These are phyloP conservation scores for Charanyca ferruginea DNA, from an alignment of 2,888 invertebrate genomes.

Conservation along the genomic window DNA sequence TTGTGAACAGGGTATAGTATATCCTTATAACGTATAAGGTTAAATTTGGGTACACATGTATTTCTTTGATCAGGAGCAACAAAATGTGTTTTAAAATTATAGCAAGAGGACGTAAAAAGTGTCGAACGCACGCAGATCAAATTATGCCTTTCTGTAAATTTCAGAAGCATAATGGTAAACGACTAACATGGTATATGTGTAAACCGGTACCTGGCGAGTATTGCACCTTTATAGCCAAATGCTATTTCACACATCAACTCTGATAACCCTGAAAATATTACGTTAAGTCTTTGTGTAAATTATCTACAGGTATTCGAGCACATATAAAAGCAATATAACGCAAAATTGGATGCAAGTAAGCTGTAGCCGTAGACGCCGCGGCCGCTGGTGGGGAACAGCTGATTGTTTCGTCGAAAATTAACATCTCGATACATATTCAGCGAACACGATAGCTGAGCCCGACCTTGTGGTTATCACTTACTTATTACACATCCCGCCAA, in stretches of 20 bases:
- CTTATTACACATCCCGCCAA: conserved; percentile 36
- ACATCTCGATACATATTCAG: conserved; percentile 78
- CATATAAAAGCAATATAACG: conserved; percentile 29
- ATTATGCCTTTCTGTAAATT: neutral
- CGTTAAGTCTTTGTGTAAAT: conserved; percentile 4
- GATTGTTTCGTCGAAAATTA: conserved; percentile 62
- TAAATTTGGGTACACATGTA: conserved; percentile 1
- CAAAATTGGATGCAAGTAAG: conserved; percentile 36
- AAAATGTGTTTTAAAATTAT: conserved; percentile 1
- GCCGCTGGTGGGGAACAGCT: neutral
- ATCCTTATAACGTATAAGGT: conserved; percentile 1
- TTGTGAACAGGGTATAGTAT: no score
- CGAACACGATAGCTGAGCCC: conserved; percentile 68
- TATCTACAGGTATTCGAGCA: neutral
- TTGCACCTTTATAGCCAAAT: conserved; percentile 6
- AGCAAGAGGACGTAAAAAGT: neutral
- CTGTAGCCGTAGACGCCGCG: neutral
- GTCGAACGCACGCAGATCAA: neutral
- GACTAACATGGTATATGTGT: conserved; percentile 16
- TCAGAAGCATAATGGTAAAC: conserved; percentile 5
- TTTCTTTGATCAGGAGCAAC: neutral
- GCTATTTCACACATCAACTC: conserved; percentile 22
- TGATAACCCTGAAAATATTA: conserved; percentile 20
- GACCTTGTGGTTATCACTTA: conserved; percentile 59
- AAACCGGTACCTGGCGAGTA: neutral